A percentile compares a stretch with the other conserved stretches of the same genome.
Evolutionary conservation across 2,888 invertebrate species (phyloP).

Genomic region (Aspidiotus destructor): DNA sequence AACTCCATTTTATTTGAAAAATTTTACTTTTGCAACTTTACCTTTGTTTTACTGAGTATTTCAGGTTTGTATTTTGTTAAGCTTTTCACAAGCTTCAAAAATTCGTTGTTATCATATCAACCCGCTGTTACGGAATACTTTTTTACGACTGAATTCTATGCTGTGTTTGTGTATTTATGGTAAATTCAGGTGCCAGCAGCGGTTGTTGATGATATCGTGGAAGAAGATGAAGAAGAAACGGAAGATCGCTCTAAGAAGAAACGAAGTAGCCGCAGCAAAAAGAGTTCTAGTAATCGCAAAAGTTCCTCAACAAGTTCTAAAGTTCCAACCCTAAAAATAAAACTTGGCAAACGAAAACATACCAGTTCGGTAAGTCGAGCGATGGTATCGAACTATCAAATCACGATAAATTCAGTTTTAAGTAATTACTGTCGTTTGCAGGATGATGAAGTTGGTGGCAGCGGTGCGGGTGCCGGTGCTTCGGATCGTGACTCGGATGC

Average conservation of each 20-base stretch:
- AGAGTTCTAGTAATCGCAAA: conserved; percentile 56
- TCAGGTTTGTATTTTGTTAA: too few species aligned
- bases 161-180: too few species aligned
- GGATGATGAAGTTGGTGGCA: conserved; percentile 36
- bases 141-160: too few species aligned
- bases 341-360: conserved; percentile 84
- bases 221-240: conserved; percentile 59
- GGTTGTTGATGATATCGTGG: conserved; percentile 41
- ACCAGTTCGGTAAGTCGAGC: conserved; percentile 65
- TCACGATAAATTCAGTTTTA: too few species aligned
- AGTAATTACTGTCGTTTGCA: neutral
- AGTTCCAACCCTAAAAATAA: conserved; percentile 91
- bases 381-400: too few species aligned
- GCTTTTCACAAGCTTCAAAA: too few species aligned
- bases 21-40: too few species aligned
- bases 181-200: conserved; percentile 1
- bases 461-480: conserved; percentile 50
- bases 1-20: too few species aligned
- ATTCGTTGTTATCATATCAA: too few species aligned
- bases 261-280: conserved; percentile 49
- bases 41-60: too few species aligned
- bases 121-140: too few species aligned
- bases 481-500: conserved; percentile 91
- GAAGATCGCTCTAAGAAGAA: conserved; percentile 56
- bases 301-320: conserved; percentile 52